Evolutionary conservation across 2,797 vertebrate species (phyloP), one percentile per base, ranked within the genome.

Genomic region (Falco biarmicus): DNA sequence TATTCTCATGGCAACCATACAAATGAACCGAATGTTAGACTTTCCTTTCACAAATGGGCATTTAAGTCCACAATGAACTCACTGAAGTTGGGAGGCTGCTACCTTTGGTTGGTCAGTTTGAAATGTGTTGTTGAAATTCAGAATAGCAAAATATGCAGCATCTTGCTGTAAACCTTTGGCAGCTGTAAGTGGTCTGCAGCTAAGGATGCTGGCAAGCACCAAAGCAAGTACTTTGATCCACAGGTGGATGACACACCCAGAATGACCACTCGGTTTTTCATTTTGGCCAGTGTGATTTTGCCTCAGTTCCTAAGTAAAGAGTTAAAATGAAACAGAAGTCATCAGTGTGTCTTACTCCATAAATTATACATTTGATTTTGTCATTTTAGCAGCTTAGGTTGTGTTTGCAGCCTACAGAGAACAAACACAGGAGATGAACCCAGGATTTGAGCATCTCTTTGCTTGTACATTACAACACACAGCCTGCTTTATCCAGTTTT

Each of bases 291-390:
- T 17, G 15, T 32, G 13, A 51, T 94, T 87, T 80, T 66, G 17
- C 71, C 21, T 90, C 39, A 50, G 10, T 4, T 76, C 2, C 15
- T 43, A 24, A 6, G 4, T 7, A 34, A 60, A 65, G 21, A 74
- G 6, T 20, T 68, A 48, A 24, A 51, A 54, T 32, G 34, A 82
- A 54, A 20, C 43, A 73, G 32, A 75, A 64, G 22, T 41, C 25
- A 78, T 17, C 3, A 0, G 0, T 53, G 3, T 57, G 3, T 57
- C 37, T 74, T 75, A 61, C 13, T 10, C 31, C 6, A 54, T 20
- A 78, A 89, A 75, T 17, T 3, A 3, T 71, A 25, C 17, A 17
- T 68, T 81, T 85, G 50, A 39, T 74, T 87, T 76, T 83, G 29
- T 47, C 6, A 32, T 57, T 92, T 94, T 85, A 85, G 17, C 37